These are phyloP conservation scores for Eurois occulta DNA, from an alignment of 2,888 invertebrate genomes.

Conservation along the genomic window DNA sequence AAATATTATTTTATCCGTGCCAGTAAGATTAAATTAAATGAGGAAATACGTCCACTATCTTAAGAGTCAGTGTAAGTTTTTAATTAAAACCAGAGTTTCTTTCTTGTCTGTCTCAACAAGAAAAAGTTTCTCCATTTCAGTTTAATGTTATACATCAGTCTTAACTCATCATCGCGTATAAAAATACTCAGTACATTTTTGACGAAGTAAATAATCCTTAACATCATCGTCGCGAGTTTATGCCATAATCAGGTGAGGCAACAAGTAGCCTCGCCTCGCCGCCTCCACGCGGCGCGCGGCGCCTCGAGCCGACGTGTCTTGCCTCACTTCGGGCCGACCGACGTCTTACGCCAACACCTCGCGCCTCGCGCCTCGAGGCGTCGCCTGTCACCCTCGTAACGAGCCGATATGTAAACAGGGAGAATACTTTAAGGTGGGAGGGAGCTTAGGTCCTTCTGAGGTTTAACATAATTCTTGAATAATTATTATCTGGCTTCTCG, in stretches of 20 bases:
- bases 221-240: slow-evolving; percentile 11
- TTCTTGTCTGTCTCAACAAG: not conserved
- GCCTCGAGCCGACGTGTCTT: not conserved
- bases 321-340: not conserved
- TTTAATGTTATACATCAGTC: not conserved
- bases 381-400: not conserved
- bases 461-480: slow-evolving; percentile 20
- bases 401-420: slow-evolving; percentile 2
- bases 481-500: not conserved
- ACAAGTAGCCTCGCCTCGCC: slow-evolving; percentile 45
- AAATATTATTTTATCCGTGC: no score
- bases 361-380: not conserved
- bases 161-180: not conserved
- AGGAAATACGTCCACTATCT: not conserved
- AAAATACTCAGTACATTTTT: slow-evolving; percentile 2
- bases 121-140: not conserved
- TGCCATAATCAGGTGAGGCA: slow-evolving; percentile 34
- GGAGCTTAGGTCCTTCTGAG: not conserved
- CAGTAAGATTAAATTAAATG: not conserved
- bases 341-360: not conserved
- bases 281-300: not conserved
- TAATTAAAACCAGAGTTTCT: not conserved
- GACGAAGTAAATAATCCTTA: not conserved
- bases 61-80: no score
- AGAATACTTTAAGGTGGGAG: not conserved